Conservation (phyloP, 2,113 vertebrate species). For the Tonatia bakeri region DNA sequence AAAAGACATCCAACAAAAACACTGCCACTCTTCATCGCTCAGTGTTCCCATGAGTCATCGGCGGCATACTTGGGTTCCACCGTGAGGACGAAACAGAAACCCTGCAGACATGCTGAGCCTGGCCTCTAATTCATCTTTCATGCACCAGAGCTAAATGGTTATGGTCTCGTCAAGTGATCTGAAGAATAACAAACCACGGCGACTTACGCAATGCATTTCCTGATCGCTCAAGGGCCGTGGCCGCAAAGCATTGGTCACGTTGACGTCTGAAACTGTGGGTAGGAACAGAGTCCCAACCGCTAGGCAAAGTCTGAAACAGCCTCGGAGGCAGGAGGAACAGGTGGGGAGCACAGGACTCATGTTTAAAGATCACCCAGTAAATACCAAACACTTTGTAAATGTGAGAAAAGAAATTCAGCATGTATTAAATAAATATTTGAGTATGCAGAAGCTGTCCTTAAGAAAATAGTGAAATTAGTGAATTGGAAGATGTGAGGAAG, state of each 20-base stretch:
- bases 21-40: background rate
- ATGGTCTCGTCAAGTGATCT: background rate
- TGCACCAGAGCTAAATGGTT: constrained; percentile 28
- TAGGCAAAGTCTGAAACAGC: background rate
- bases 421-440: background rate
- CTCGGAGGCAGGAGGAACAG: background rate
- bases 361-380: background rate
- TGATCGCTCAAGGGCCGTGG: background rate
- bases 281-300: background rate
- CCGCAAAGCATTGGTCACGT: background rate
- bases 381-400: background rate
- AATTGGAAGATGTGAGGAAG: background rate
- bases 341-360: rapidly evolving
- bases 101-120: background rate
- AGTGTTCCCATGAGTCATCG: constrained; percentile 28
- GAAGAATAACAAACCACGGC: constrained; percentile 12
- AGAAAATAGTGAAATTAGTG: background rate
- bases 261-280: background rate
- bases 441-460: background rate
- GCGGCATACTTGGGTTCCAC: background rate
- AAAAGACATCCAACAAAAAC: constrained; percentile 16
- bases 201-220: background rate
- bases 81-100: constrained; percentile 37
- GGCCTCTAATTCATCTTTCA: constrained; percentile 40
- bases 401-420: background rate